Evolutionary conservation across 2,113 vertebrate genomes (phyloP), one percentile per base, ranked within the genome.

Genomic region (Phrynosoma blainvillii): DNA sequence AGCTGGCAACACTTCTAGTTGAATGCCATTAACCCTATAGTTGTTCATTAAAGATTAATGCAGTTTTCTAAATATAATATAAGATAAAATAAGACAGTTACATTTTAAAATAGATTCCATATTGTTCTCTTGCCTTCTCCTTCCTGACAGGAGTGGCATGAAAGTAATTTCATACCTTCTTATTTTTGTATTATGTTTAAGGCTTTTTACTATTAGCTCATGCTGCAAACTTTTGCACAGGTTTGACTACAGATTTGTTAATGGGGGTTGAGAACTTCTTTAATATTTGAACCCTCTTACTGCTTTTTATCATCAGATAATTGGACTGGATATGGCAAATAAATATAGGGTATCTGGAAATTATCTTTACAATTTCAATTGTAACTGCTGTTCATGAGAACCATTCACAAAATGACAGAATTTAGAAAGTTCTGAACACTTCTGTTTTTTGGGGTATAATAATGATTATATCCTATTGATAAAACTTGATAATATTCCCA

Each of bases 31-130:
- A 94, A 92, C 94, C 89, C 91, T 89, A 88, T 92, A 92, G 91
- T 91, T 95, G 93, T 93, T 90, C 91, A 93, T 94, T 94, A 93
- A 91, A 93, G 88, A 91, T 90, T 93, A 90, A 89, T 92, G 68
- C 87, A 87, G 87, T 95, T 95, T 91, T 93, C 88, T 95, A 91
- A 92, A 77, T 56, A 20, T 20, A 62, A 12, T 14, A 47, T 70
- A 42, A 56, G 11, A 70, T 36, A 71, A 79, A 56, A 36, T 54
- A 14, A n/a, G 27, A 74, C 20, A 36, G 1, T 32, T 92, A 92
- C 89, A 36, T 74, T 56, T 59, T 3, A 25, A 40, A 47, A 77
- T n/a, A 42, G 42, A 6, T 52, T 21, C 25, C 12, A 30, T 73
- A 3, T 23, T 71, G 52, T 85, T 84, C 73, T 5, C 8, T 25